Evolutionary conservation across 2,797 vertebrate species (phyloP).

Genomic region (Neosilurus hyrtlii): DNA sequence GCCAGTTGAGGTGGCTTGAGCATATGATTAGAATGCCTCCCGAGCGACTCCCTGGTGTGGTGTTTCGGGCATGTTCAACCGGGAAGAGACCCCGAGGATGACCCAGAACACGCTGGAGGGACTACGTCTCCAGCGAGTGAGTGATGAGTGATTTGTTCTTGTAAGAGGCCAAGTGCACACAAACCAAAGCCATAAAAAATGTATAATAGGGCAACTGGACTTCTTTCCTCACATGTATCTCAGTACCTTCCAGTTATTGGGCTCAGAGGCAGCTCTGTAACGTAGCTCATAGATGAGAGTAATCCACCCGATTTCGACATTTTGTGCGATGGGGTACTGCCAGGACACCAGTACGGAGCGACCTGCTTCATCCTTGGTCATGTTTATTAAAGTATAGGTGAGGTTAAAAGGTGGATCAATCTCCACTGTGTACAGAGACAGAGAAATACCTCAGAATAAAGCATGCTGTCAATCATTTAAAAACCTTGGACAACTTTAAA

Average conservation of each 20-base stretch:
- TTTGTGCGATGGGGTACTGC: slow-evolving; percentile 66
- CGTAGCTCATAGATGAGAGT: slow-evolving; percentile 75
- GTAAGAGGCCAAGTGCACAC: not conserved
- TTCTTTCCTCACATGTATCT: not conserved
- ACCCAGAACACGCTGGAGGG: too few species aligned
- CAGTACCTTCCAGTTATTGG: slow-evolving; percentile 73
- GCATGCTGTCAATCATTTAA: not conserved
- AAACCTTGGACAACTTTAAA: not conserved
- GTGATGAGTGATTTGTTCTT: not conserved
- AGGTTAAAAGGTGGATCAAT: slow-evolving; percentile 73
- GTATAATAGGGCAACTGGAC: not conserved
- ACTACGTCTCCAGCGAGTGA: too few species aligned
- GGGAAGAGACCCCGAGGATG: too few species aligned
- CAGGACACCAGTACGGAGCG: slow-evolving; percentile 65
- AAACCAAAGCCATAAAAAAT: not conserved
- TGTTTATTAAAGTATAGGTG: slow-evolving; percentile 60
- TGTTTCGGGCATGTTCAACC: too few species aligned
- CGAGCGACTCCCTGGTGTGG: too few species aligned
- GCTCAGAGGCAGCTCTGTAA: slow-evolving; percentile 62
- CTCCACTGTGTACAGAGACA: slow-evolving; percentile 65
- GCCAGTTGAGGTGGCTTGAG: too few species aligned
- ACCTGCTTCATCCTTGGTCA: slow-evolving; percentile 62
- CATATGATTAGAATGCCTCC: too few species aligned
- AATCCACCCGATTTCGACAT: slow-evolving; percentile 74
- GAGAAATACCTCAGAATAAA: not conserved